Conservation (phyloP, 2,797 vertebrate species). For the Sciaenops ocellatus region DNA sequence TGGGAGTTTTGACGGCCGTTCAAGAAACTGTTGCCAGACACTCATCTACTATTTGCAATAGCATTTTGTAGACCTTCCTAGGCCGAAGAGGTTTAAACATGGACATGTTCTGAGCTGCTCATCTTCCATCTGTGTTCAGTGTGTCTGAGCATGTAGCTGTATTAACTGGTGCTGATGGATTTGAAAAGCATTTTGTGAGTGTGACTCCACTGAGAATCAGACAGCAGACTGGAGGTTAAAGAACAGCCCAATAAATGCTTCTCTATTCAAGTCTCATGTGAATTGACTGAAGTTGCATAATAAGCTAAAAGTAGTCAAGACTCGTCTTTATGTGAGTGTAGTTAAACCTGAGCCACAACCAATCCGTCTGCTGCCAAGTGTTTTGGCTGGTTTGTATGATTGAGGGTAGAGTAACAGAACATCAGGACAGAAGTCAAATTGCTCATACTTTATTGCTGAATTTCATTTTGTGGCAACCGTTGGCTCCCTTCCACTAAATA, state of each 20-base stretch:
- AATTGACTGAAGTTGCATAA: slow-evolving; percentile 57
- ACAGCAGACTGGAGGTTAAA: slow-evolving; percentile 57
- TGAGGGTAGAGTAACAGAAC: slow-evolving; percentile 31
- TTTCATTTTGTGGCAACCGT: slow-evolving; percentile 14
- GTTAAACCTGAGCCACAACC: slow-evolving; percentile 11
- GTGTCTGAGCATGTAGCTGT: slow-evolving; percentile 51
- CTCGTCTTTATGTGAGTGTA: slow-evolving; percentile 13
- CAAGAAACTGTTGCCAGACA: slow-evolving; percentile 51
- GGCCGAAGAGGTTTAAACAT: slow-evolving; percentile 42
- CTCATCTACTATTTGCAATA: slow-evolving; percentile 49
- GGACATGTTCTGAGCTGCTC: slow-evolving; percentile 44
- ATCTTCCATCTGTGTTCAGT: slow-evolving; percentile 55
- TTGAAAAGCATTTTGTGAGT: slow-evolving; percentile 52
- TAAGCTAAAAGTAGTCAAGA: slow-evolving; percentile 57
- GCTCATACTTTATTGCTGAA: slow-evolving; percentile 21
- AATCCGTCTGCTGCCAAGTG: slow-evolving; percentile 11
- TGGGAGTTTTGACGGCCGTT: slow-evolving; percentile 52
- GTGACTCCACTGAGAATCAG: slow-evolving; percentile 59
- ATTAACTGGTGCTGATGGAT: slow-evolving; percentile 71
- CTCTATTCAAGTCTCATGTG: slow-evolving; percentile 37
- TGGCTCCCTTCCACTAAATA: slow-evolving; percentile 9
- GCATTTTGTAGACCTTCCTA: slow-evolving; percentile 59
- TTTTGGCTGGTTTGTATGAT: slow-evolving; percentile 32
- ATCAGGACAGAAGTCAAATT: slow-evolving; percentile 13
- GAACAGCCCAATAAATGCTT: slow-evolving; percentile 44